phyloP scores from a whole-genome alignment of 2,888 invertebrate genomes.

The Deilephila elpenor region DNA sequence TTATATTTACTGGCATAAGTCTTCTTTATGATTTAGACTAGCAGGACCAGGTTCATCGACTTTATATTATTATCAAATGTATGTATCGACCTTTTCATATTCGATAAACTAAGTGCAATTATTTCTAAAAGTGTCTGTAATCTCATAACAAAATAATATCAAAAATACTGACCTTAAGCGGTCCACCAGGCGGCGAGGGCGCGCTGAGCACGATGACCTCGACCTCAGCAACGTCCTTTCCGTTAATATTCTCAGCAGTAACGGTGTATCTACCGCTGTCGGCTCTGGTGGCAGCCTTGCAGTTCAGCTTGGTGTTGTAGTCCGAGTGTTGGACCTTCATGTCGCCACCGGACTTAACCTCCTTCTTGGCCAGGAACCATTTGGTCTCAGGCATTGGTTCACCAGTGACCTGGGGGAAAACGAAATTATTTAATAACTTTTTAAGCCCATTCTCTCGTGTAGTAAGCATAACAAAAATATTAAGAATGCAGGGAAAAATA shows the following conservation, averaged over 20 bases:
- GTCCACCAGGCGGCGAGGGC: slow-evolving; percentile 96
- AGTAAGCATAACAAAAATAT: too few relatives aligned
- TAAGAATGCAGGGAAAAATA: too few relatives aligned
- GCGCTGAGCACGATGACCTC: slow-evolving; percentile 95
- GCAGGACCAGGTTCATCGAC: too few relatives aligned
- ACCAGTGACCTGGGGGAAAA: slow-evolving; percentile 85
- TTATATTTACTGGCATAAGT: too few relatives aligned
- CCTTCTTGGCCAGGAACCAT: slow-evolving; percentile 94
- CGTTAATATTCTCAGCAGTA: slow-evolving; percentile 96
- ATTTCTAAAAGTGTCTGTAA: neutral
- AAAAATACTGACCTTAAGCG: slow-evolving; percentile 87
- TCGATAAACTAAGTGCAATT: too few relatives aligned
- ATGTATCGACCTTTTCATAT: too few relatives aligned
- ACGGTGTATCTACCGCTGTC: slow-evolving; percentile 97
- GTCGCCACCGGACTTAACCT: slow-evolving; percentile 89
- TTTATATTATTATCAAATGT: too few relatives aligned
- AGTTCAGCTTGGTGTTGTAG: slow-evolving; percentile 93
- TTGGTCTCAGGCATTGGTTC: slow-evolving; percentile 97
- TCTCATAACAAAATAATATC: neutral
- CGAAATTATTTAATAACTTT: neutral
- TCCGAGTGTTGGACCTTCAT: slow-evolving; percentile 92
- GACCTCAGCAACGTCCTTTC: slow-evolving; percentile 97
- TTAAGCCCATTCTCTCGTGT: neutral
- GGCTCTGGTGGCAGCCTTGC: slow-evolving; percentile 90
- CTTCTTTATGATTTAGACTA: too few relatives aligned